Evolutionary conservation across 2,797 vertebrate genomes (phyloP).

Genomic region (Anniella stebbinsi): DNA sequence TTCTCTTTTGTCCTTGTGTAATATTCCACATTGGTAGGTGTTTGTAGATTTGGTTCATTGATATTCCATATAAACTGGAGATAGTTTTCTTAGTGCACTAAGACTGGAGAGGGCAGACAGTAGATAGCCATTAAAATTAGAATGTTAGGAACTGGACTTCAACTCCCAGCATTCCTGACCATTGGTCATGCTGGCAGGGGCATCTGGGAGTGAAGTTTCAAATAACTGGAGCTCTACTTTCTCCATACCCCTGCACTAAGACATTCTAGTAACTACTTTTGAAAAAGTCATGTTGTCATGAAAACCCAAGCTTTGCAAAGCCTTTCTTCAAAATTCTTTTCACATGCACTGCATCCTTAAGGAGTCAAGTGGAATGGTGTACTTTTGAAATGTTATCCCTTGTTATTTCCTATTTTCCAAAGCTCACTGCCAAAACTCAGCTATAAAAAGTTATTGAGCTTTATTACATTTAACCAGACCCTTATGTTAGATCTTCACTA

Average conservation of each 20-base stretch:
- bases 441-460: not conserved
- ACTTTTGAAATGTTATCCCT: not conserved
- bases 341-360: not conserved
- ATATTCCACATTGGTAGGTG: conserved; percentile 4
- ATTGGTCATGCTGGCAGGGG: too few relatives aligned
- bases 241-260: too few relatives aligned
- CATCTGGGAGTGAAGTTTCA: too few relatives aligned
- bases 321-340: not conserved
- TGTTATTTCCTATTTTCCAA: not conserved
- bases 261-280: not conserved
- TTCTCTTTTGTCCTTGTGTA: not conserved
- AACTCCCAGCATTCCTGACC: too few relatives aligned
- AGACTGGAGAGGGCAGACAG: too few relatives aligned
- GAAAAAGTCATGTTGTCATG: not conserved
- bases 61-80: not conserved
- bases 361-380: not conserved
- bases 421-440: not conserved
- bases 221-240: too few relatives aligned
- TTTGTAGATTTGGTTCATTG: too few relatives aligned
- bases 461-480: not conserved
- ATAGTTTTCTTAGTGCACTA: not conserved
- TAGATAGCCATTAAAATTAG: too few relatives aligned
- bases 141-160: too few relatives aligned
- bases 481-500: too few relatives aligned
- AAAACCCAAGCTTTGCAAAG: conserved; percentile 4